These are phyloP conservation scores for Medauroidea extradentata DNA, from an alignment of 1,140 invertebrate genomes.

Conservation along the genomic window DNA sequence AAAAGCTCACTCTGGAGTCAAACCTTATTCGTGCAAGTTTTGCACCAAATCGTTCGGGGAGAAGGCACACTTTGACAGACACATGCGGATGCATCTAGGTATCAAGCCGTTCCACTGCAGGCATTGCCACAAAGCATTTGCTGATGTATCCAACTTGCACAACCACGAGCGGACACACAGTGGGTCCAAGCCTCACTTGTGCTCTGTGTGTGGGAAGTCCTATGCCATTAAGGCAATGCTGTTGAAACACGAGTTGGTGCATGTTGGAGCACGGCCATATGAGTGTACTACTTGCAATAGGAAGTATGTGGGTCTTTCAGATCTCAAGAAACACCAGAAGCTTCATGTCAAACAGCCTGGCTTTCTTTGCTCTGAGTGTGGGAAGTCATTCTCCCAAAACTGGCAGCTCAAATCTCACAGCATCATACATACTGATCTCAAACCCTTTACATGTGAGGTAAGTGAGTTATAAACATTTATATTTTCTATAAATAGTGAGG, in stretches of 20 bases:
- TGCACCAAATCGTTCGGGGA: constrained; percentile 2
- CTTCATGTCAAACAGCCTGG: background rate
- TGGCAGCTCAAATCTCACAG: constrained; percentile 1
- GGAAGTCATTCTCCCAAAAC: constrained; percentile 2
- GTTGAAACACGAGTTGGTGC: background rate
- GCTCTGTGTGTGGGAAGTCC: background rate
- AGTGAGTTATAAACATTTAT: no score
- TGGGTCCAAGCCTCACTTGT: constrained; percentile 48
- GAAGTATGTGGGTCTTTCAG: background rate
- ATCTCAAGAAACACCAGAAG: background rate
- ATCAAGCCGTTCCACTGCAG: constrained; percentile 43
- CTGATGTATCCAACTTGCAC: constrained; percentile 25
- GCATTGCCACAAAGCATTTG: constrained; percentile 25
- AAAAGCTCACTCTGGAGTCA: background rate
- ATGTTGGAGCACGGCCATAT: background rate
- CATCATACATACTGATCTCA: constrained; percentile 1
- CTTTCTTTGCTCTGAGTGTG: background rate
- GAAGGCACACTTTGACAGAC: background rate
- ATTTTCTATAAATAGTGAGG: no score
- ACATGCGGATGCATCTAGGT: constrained; percentile 41
- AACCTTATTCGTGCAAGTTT: background rate
- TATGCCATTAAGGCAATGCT: background rate
- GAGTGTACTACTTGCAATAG: background rate
- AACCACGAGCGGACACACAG: constrained; percentile 32
- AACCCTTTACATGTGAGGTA: background rate